Evolutionary conservation across 64 coral and sea anemone genomes (phyloP).

Genomic region (Montipora sp.): DNA sequence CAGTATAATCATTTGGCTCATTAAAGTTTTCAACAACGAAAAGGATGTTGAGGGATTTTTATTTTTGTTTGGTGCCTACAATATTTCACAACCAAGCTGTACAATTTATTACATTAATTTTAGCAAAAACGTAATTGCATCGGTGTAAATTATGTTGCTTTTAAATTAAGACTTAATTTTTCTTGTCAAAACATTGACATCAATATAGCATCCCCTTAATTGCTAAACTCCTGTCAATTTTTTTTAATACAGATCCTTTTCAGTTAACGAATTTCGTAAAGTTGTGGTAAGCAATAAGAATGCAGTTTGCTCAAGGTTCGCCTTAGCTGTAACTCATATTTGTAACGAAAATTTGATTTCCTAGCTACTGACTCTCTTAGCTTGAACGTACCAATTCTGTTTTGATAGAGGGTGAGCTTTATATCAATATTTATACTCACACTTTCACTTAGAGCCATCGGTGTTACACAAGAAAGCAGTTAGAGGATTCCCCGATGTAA

Average conservation of each 20-base stretch:
- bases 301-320: too few species aligned
- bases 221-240: background rate
- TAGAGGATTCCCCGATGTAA: background rate
- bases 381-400: background rate
- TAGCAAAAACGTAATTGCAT: background rate
- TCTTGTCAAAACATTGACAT: background rate
- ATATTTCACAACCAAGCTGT: too few species aligned
- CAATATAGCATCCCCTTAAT: background rate
- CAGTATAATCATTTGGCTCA: too few species aligned
- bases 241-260: too few species aligned
- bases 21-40: too few species aligned
- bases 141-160: too few species aligned
- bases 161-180: background rate
- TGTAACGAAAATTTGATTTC: too few species aligned
- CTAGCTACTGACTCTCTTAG: background rate
- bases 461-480: background rate
- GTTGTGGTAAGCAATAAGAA: background rate
- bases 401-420: background rate
- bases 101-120: background rate
- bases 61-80: too few species aligned
- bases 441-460: constrained; percentile 8
- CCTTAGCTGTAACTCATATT: too few species aligned
- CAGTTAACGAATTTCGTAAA: background rate
- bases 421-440: background rate
- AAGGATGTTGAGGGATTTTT: too few species aligned